A percentile compares a stretch with the other conserved stretches of the same genome.
phyloP scores from a whole-genome alignment of 2,797 vertebrate genomes.

The Champsocephalus esox region DNA sequence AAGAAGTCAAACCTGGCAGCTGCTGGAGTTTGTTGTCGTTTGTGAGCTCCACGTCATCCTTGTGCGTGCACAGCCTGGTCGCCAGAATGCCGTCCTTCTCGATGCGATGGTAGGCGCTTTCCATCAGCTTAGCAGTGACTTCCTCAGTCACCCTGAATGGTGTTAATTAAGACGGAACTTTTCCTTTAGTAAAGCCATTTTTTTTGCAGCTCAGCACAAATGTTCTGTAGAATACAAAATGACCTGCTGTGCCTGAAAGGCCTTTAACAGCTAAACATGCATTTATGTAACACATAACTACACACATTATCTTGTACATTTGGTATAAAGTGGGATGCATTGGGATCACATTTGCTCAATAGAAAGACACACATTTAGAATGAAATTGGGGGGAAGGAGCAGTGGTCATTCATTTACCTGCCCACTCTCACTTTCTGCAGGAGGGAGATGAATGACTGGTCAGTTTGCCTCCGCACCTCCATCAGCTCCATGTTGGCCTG shows the following conservation, averaged over 20 bases:
- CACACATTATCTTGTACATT: neutral
- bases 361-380: neutral
- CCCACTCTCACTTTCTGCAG: constrained; percentile 92
- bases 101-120: constrained; percentile 87
- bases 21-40: constrained; percentile 90
- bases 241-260: neutral
- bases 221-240: neutral
- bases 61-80: constrained; percentile 95
- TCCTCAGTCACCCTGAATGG: constrained; percentile 90
- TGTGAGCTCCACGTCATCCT: constrained; percentile 94
- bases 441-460: constrained; percentile 92
- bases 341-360: neutral
- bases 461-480: constrained; percentile 92
- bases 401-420: constrained; percentile 81
- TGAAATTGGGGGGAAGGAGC: neutral
- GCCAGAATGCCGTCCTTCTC: constrained; percentile 94
- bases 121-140: constrained; percentile 86
- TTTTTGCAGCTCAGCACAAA: neutral
- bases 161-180: constrained; percentile 7
- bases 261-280: neutral
- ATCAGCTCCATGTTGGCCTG: constrained; percentile 94
- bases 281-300: neutral
- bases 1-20: constrained; percentile 86
- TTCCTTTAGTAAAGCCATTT: neutral
- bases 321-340: neutral